Evolutionary conservation across 2,113 vertebrate species (phyloP).

Genomic region (Eurystomus gularis): DNA sequence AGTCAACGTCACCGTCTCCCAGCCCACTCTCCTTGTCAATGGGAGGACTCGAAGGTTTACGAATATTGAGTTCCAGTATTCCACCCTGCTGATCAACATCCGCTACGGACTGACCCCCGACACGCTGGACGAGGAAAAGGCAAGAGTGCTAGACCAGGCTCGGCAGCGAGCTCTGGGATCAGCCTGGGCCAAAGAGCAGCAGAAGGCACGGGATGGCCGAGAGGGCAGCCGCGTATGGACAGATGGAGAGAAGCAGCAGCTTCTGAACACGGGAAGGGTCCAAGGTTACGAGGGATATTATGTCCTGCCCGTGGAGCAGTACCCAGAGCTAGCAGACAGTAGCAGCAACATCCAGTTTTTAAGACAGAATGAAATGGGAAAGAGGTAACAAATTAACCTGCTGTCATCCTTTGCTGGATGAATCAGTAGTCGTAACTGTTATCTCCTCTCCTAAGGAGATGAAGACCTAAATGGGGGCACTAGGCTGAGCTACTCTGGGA

Average conservation of each 20-base stretch:
- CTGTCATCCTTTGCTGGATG: conserved; percentile 82
- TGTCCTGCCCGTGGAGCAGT: conserved; percentile 96
- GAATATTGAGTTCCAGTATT: conserved; percentile 89
- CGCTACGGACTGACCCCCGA: conserved; percentile 92
- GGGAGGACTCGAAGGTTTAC: conserved; percentile 94
- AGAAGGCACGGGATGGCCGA: conserved; percentile 89
- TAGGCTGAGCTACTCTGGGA: conserved; percentile 91
- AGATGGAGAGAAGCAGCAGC: conserved; percentile 96
- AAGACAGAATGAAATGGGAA: conserved; percentile 99
- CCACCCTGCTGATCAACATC: conserved; percentile 87
- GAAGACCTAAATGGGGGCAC: conserved; percentile 90
- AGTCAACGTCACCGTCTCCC: conserved; percentile 91
- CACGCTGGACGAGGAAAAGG: conserved; percentile 93
- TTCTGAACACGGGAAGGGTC: conserved; percentile 90
- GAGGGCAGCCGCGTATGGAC: conserved; percentile 97
- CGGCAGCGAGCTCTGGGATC: conserved; percentile 89
- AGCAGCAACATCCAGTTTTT: conserved; percentile 99
- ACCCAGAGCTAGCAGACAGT: conserved; percentile 98
- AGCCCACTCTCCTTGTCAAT: conserved; percentile 79
- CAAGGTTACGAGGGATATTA: conserved; percentile 98
- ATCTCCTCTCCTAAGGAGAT: conserved; percentile 95
- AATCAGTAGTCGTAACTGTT: conserved; percentile 81
- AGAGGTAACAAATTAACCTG: conserved; percentile 95
- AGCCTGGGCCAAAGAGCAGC: conserved; percentile 95
- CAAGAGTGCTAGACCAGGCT: conserved; percentile 91